phyloP scores from a whole-genome alignment of 1,140 invertebrate genomes.

The Anastatus disparis region DNA sequence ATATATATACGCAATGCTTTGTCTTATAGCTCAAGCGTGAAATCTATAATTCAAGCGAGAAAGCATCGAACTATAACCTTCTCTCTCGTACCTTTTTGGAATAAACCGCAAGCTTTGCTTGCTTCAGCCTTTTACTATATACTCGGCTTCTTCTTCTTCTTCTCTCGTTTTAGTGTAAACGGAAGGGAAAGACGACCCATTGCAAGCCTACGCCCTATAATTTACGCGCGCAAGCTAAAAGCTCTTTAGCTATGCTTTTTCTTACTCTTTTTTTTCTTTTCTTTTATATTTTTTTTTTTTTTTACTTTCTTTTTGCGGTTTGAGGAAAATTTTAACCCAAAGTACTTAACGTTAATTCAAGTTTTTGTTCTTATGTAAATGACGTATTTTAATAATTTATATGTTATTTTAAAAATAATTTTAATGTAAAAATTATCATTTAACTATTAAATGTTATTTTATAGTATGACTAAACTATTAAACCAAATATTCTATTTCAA shows the following conservation, averaged over 20 bases:
- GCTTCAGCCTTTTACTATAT: not conserved
- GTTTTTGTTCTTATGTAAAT: no score
- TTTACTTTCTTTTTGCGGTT: not conserved
- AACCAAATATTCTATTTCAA: no score
- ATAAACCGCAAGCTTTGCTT: conserved; percentile 7
- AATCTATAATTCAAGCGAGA: conserved; percentile 44
- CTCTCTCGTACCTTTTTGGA: no score
- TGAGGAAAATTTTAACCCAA: not conserved
- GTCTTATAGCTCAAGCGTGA: conserved; percentile 43
- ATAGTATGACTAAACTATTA: no score
- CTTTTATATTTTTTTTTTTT: not conserved
- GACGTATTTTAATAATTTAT: no score
- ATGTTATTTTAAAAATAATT: no score
- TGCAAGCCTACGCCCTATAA: conserved; percentile 19
- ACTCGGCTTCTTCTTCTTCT: not conserved
- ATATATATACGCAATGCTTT: conserved; percentile 32
- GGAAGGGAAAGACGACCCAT: not conserved
- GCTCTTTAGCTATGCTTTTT: not conserved
- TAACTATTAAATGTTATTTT: not conserved
- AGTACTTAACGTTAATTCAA: not conserved
- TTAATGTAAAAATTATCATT: not conserved
- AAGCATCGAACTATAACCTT: conserved; percentile 36
- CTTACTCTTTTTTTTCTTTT: not conserved
- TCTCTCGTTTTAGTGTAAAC: not conserved
- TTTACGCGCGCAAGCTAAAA: conserved; percentile 31